Base-by-base conservation (phyloP, 1,140 invertebrate species). In the Condylostylus longicornis region DNA sequence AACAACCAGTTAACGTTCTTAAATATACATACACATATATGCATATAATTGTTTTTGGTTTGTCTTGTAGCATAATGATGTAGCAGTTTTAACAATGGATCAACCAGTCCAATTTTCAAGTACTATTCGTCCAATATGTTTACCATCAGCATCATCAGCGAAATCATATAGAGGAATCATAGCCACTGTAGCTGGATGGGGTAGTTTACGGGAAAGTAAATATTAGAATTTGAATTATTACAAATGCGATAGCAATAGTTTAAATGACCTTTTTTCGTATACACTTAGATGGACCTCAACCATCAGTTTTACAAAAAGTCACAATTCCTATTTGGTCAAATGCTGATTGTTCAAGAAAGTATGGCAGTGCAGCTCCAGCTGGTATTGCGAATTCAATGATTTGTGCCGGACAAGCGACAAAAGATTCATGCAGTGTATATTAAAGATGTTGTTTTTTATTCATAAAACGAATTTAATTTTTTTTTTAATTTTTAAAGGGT, bases 361-460 rank as follows among this genome's bases (percentile, higher is more conserved):
- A 89, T 50, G 84, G 84, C n/a, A 58, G 65, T 12, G 80, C 82
- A 4, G 84, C 85, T 12, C 84, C 84, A 0, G 85, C 83, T 13
- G 84, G 84, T 7, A 89, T 90, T 23, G 79, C 85, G 2, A 78
- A 84, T 2, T 78, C 82, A 48, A 86, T 89, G 70, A 58, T 91
- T 1, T 91, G 86, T 54, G 85, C 85, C 21, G 85, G 84, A 3
- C 70, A 74, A 62, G 75, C 75, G 9, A 71, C 73, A 33, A 80
- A 75, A 63, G 89, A 94, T 61, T 87, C 85, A 10, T 89, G 86
- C 53, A 86, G 81, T 62, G 84, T 88, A 71, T 19, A 13, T 13
- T 34, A 34, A 32, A 18, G n/a, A 7, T 12, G 7, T 30, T 28
- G 10, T 18, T 5, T n/a, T 13, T 20, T 39, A 20, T 23, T 28